Conservation (phyloP, 2,797 vertebrate genomes). For the Artibeus lituratus region DNA sequence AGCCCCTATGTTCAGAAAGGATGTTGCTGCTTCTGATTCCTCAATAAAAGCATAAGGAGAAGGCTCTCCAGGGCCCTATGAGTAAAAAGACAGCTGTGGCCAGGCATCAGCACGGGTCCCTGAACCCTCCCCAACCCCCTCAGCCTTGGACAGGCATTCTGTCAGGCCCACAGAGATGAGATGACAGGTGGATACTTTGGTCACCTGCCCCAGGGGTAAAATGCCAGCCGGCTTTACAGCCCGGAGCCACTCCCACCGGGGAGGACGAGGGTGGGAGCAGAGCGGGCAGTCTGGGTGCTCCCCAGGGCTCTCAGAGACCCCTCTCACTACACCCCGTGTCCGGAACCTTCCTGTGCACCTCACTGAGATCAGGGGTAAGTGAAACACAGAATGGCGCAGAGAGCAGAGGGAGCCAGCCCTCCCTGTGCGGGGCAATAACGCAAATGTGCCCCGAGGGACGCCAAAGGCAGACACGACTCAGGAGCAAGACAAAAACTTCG, state of each 20-base stretch:
- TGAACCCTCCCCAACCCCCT: not conserved
- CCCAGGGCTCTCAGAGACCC: no score
- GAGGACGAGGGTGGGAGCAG: not conserved
- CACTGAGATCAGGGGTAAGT: not conserved
- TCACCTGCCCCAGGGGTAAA: not conserved
- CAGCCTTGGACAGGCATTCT: not conserved
- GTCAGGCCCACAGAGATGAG: not conserved
- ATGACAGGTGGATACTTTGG: not conserved
- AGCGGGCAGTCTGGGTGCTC: no score
- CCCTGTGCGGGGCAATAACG: not conserved
- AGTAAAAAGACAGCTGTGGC: not conserved
- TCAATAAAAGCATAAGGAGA: not conserved
- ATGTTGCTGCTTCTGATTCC: not conserved
- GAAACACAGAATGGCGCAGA: not conserved
- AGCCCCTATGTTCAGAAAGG: not conserved
- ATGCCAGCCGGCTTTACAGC: not conserved
- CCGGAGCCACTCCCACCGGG: not conserved
- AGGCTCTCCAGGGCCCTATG: no score
- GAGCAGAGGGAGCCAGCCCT: not conserved
- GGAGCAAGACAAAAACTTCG: not conserved
- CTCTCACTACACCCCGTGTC: accelerated
- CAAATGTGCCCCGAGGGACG: not conserved
- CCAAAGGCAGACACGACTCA: not conserved
- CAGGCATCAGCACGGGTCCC: accelerated
- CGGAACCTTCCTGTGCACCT: not conserved